Conservation (phyloP, 2,888 invertebrate genomes). For the Serrognathus titanus region DNA sequence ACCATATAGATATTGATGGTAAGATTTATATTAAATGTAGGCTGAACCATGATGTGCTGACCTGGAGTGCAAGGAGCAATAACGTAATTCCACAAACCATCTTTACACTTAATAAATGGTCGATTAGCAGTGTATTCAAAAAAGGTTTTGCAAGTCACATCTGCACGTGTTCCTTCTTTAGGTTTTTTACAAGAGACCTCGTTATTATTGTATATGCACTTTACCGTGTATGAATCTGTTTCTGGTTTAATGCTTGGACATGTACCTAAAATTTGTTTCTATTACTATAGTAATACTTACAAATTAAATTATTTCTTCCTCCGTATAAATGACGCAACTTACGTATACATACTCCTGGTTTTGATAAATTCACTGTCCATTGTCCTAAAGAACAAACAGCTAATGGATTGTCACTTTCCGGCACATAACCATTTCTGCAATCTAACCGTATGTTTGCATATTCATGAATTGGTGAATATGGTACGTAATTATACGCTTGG, state of each 20-base stretch:
- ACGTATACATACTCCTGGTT: not conserved
- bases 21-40: not conserved
- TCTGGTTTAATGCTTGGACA: not conserved
- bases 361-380: too few species aligned
- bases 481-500: not conserved
- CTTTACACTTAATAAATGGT: not conserved
- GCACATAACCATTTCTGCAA: not conserved
- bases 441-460: not conserved
- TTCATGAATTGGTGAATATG: not conserved
- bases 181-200: slow-evolving; percentile 2
- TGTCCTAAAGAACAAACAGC: too few species aligned
- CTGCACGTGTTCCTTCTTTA: not conserved
- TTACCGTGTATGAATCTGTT: not conserved
- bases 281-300: not conserved
- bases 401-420: not conserved
- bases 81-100: not conserved
- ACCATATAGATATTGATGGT: not conserved
- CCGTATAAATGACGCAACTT: not conserved
- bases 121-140: not conserved
- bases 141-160: not conserved
- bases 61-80: slow-evolving; percentile 1
- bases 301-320: too few species aligned
- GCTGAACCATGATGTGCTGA: not conserved
- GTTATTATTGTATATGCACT: not conserved
- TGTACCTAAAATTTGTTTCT: not conserved